Evolutionary conservation across 1,140 invertebrate genomes (phyloP), one percentile per base, ranked within the genome.

Genomic region (Vanessa tameamea): DNA sequence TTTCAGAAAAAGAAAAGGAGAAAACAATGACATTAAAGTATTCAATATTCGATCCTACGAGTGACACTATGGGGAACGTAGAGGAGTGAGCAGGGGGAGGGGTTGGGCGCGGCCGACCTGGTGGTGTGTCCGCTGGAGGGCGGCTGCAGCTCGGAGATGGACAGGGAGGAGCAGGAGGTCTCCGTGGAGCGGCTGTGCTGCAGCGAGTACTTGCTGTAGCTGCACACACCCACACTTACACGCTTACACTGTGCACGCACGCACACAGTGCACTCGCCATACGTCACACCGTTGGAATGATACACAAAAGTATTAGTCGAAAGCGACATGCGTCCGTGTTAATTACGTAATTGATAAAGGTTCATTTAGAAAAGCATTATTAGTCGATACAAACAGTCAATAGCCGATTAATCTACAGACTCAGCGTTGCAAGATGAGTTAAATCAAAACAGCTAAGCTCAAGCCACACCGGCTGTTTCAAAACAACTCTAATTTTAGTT

Each of bases 131-230:
- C 88, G 82, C 82, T 82, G 81, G 84, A 82, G 67, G 86, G 82
- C 81, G 77, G 88, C 82, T 79, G 88, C 82, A 85, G 82, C 80
- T 87, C 87, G 80, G 87, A 86, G 76, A 83, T 78, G 80, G 87
- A 88, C 69, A 86, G 87, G 76, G 88, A 90, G 61, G 87, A 87
- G 83, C 87, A 79, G 73, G 85, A 87, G 69, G 88, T 90, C 74
- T 91, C 91, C 67, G 87, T 84, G 74, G 86, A 87, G 87, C 90
- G 90, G 82, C 84, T 87, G 87, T 92, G 89, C 83, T 91, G 90
- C 86, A 93, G 88, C 84, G 90, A 91, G 81, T 82, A 77, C 87
- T 88, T 89, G 87, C 88, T 89, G 86, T 92, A 93, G 79, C 91
- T 92, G 85, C 84, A 76, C 77, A 71, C 77, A 75, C 80, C 72